Base-by-base conservation (phyloP, 2,888 invertebrate genomes). In the Imbricaverruca yamaguchii region DNA sequence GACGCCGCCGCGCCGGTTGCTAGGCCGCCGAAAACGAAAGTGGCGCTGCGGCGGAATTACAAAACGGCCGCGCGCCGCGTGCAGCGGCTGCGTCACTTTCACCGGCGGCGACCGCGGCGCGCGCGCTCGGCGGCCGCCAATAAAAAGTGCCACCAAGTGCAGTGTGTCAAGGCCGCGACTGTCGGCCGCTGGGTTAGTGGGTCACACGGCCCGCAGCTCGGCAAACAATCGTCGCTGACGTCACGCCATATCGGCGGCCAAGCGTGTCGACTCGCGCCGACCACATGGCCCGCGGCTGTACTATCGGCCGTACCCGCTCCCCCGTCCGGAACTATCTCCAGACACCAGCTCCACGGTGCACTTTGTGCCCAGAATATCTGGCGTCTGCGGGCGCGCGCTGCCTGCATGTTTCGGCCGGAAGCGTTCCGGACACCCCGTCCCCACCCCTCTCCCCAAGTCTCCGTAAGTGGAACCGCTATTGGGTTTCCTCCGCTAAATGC, bases 11-110 rank as follows among this genome's bases (percentile, higher is more conserved):
- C 21, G 23, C 78, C 53, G 56, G 63, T 21, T 77, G 80, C 65
- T 67, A 81, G 67, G 74, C 80, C 79, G 55, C n/a, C 65, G 78
- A 81, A 65, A 78, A 77, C 61, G 74, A 81, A 78, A 67, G 79
- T 55, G 55, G 56, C 81, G 15, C 23, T 7, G 23, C 61, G 81
- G 77, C 59, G 74, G 63, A 53, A 80, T 79, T 59, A 81, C 80
- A 74, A 79, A 59, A n/a, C 67, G 56, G 12, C 61, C 61, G 25
- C 55, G 78, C 81, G 79, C 77, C 55, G 61, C 81, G 13, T 53
- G 79, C 55, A 63, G 81, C n/a, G 59, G 59, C 13, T 12, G 9
- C 25, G 56, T 65, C 77, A 56, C 55, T 55, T 61, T 63, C 53
- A 39, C 65, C 80, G 25, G 12, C 80, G 63, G 69, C 69, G 61